Percentiles rank a stretch among this genome's conserved stretches.
phyloP scores from a whole-genome alignment of 2,113 vertebrate species.

The Hemicordylus capensis region DNA sequence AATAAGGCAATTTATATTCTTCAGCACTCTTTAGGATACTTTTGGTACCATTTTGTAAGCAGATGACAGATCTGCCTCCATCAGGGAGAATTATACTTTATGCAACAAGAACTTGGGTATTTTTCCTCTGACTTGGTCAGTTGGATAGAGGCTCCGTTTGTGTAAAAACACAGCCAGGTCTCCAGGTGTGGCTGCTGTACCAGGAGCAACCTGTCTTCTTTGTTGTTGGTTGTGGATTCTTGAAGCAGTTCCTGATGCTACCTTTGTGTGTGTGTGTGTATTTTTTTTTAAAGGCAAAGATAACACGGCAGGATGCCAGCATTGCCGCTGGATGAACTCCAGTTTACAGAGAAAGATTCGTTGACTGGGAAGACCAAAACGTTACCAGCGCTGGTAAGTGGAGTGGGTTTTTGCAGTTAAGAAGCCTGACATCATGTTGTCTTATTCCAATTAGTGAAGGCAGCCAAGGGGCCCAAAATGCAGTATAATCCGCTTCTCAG shows the following conservation, averaged over 20 bases:
- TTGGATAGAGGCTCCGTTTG: not conserved
- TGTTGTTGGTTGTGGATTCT: conserved; percentile 14
- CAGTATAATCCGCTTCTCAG: not conserved
- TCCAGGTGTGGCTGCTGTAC: not conserved
- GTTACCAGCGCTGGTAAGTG: conserved; percentile 89
- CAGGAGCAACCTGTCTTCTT: not conserved
- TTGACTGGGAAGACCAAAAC: conserved; percentile 81
- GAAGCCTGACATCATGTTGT: not conserved
- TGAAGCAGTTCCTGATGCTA: conserved; percentile 29
- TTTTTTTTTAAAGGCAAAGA: conserved; percentile 30
- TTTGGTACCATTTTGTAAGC: too few relatives aligned
- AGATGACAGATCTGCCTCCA: too few relatives aligned
- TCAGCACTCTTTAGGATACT: not conserved
- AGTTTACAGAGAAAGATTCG: conserved; percentile 81
- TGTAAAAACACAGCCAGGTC: not conserved
- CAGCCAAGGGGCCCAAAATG: not conserved
- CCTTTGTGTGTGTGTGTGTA: conserved; percentile 25
- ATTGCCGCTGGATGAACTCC: conserved; percentile 89
- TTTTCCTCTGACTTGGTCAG: not conserved
- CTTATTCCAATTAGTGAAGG: rapidly evolving
- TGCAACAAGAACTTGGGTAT: not conserved
- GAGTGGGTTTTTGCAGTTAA: conserved; percentile 7
- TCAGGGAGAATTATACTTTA: not conserved
- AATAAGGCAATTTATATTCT: not conserved
- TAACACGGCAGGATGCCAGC: conserved; percentile 70